These are phyloP conservation scores for Myotis brandtii DNA, from an alignment of 2,113 vertebrate genomes.

Conservation along the genomic window DNA sequence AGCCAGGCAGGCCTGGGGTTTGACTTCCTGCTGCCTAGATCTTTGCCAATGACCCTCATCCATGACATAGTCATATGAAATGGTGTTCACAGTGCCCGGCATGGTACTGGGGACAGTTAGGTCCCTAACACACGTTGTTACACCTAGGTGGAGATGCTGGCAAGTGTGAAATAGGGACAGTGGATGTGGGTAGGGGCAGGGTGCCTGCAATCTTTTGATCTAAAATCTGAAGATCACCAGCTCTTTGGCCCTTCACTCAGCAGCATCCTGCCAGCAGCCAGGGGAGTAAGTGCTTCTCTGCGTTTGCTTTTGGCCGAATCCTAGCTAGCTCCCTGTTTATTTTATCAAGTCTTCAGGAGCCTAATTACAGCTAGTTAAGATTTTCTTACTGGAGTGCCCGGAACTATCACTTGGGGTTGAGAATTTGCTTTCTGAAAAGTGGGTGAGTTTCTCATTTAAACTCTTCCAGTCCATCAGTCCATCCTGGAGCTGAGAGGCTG, in stretches of 20 bases:
- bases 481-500: not conserved
- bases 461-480: not conserved
- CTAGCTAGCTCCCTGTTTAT: accelerated
- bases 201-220: not conserved
- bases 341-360: not conserved
- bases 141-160: accelerated
- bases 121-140: accelerated
- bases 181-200: too few species aligned
- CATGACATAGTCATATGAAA: accelerated
- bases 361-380: not conserved
- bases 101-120: too few species aligned
- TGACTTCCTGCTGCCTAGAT: not conserved
- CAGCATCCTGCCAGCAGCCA: not conserved
- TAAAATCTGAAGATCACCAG: accelerated
- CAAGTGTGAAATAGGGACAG: too few species aligned
- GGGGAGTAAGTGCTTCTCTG: not conserved
- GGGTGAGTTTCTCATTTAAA: not conserved
- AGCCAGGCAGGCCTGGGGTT: not conserved
- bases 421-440: not conserved
- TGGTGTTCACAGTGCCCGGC: accelerated
- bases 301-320: not conserved
- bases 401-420: not conserved
- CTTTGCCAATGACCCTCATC: not conserved
- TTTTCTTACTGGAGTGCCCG: not conserved
- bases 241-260: not conserved